phyloP scores from a whole-genome alignment of 1,140 invertebrate genomes.

The Apis dorsata region DNA sequence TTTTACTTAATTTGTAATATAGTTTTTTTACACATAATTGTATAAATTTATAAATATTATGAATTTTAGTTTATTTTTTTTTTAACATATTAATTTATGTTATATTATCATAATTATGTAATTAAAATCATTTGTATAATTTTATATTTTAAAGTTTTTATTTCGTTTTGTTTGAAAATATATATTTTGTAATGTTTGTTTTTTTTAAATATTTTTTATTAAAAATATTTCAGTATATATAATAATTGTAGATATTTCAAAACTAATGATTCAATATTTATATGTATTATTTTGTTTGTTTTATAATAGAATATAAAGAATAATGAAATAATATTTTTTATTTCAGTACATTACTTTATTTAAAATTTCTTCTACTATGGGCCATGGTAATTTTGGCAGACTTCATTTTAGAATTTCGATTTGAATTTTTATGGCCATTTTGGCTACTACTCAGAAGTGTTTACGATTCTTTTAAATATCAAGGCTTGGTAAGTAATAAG shows the following conservation, averaged over 20 bases:
- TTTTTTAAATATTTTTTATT: background rate
- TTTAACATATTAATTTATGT: background rate
- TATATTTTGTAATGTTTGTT: background rate
- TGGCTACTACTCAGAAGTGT: conserved; percentile 97
- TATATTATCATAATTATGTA: conserved; percentile 5
- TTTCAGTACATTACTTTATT: conserved; percentile 95
- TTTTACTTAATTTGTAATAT: background rate
- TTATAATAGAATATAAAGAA: background rate
- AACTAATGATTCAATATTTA: background rate
- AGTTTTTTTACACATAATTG: background rate
- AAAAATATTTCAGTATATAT: background rate
- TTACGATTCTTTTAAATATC: conserved; percentile 99
- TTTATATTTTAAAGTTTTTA: background rate
- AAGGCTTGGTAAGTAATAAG: conserved; percentile 95
- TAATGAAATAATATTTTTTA: conserved; percentile 64
- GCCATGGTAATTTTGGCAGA: conserved; percentile 96
- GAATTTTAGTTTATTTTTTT: background rate
- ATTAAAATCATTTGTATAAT: background rate
- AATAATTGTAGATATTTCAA: too few relatives aligned
- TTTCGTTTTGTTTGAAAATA: background rate
- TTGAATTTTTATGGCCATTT: conserved; percentile 99
- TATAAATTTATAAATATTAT: background rate
- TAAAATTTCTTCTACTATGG: conserved; percentile 98
- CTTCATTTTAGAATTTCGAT: conserved; percentile 98
- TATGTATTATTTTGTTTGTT: background rate